Conservation (phyloP, 1,140 invertebrate species). For the Drusus annulatus region DNA sequence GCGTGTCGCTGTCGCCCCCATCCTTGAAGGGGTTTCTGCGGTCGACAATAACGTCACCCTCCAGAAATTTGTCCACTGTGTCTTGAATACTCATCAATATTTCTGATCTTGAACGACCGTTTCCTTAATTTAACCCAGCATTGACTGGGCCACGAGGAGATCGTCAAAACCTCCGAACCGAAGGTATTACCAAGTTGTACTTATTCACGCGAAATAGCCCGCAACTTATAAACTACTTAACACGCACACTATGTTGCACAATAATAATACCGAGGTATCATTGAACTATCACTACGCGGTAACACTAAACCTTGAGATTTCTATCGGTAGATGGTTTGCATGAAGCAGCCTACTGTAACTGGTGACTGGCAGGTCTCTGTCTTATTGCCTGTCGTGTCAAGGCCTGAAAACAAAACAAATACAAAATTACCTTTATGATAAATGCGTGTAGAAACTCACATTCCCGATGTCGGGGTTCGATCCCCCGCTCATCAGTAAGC, state of each 20-base stretch:
- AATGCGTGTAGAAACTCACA: too few species aligned
- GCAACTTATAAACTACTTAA: too few species aligned
- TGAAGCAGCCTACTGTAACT: too few species aligned
- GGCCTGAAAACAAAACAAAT: too few species aligned
- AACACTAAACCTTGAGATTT: slow-evolving; percentile 4
- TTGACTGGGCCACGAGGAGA: background rate
- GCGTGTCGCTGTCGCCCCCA: too few species aligned
- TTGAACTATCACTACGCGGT: slow-evolving; percentile 1
- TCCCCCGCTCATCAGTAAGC: too few species aligned
- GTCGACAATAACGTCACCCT: slow-evolving; percentile 39
- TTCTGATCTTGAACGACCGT: background rate
- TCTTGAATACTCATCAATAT: slow-evolving; percentile 22
- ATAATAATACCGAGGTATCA: background rate
- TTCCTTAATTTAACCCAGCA: background rate
- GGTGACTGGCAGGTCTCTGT: too few species aligned
- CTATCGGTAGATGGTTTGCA: background rate
- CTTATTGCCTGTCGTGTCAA: too few species aligned
- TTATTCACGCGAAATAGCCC: background rate
- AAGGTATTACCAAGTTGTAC: background rate
- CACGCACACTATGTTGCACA: background rate
- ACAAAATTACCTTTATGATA: too few species aligned
- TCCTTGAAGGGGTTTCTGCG: slow-evolving; percentile 35
- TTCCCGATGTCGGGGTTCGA: too few species aligned
- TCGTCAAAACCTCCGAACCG: background rate
- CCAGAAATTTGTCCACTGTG: slow-evolving; percentile 26